phyloP scores from a whole-genome alignment of 2,888 invertebrate species.

The Drosophila infuscata region DNA sequence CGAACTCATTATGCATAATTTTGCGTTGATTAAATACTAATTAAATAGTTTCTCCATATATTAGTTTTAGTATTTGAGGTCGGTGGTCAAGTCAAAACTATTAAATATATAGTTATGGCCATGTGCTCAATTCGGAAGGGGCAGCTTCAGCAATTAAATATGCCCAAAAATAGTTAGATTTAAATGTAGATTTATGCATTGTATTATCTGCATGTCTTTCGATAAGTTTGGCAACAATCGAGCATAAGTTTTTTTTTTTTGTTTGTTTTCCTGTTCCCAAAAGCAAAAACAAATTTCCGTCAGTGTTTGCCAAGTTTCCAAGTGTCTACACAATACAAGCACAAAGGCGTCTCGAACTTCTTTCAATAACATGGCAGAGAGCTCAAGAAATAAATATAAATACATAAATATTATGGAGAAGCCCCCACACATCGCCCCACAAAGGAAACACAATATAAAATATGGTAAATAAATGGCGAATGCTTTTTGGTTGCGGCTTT shows the following conservation, averaged over 20 bases:
- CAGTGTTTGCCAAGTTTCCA: slow-evolving; percentile 63
- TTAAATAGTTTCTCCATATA: slow-evolving; percentile 9
- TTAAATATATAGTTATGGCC: slow-evolving; percentile 5
- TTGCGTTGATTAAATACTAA: background rate
- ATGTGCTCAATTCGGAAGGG: background rate
- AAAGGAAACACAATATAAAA: slow-evolving; percentile 57
- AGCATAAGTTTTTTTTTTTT: slow-evolving; percentile 26
- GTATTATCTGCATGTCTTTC: slow-evolving; percentile 32
- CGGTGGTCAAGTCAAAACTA: background rate
- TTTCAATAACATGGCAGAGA: slow-evolving; percentile 66
- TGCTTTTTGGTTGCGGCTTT: slow-evolving; percentile 63
- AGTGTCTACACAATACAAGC: slow-evolving; percentile 25
- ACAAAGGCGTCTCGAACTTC: slow-evolving; percentile 66
- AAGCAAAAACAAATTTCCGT: slow-evolving; percentile 72
- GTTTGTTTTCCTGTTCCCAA: slow-evolving; percentile 53
- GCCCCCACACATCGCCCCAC: slow-evolving; percentile 55
- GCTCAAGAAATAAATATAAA: slow-evolving; percentile 62
- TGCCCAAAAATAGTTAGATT: background rate
- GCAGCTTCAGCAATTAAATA: slow-evolving; percentile 25
- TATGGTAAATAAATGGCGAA: slow-evolving; percentile 70
- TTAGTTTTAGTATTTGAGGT: slow-evolving; percentile 13
- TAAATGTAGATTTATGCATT: slow-evolving; percentile 27
- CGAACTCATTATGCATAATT: slow-evolving; percentile 10
- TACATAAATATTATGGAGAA: slow-evolving; percentile 69
- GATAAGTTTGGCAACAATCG: slow-evolving; percentile 41